Conservation (phyloP, 2,797 vertebrate genomes). For the Epinephelus coioides region DNA sequence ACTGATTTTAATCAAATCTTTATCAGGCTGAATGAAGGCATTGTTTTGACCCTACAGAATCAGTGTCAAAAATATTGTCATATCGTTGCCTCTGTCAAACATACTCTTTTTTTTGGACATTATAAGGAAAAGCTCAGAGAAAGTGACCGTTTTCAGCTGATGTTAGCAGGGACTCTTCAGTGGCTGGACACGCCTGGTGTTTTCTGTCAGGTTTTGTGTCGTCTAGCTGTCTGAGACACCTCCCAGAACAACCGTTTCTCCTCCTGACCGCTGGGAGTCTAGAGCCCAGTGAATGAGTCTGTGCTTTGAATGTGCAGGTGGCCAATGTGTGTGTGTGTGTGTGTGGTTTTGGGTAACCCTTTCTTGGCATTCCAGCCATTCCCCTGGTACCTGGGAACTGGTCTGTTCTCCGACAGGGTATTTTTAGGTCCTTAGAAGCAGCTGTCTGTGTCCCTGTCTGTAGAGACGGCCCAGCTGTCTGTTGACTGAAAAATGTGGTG, state of each 20-base stretch:
- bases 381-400: constrained; percentile 81
- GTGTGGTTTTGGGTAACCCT: constrained; percentile 42
- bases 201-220: constrained; percentile 20
- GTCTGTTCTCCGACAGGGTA: constrained; percentile 63
- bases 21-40: neutral
- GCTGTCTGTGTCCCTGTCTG: constrained; percentile 65
- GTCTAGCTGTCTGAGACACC: constrained; percentile 22
- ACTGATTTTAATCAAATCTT: neutral
- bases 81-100: neutral
- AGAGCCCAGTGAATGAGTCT: neutral
- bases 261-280: too few species aligned
- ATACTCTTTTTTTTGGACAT: neutral
- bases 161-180: neutral
- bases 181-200: neutral
- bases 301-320: constrained; percentile 5
- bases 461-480: constrained; percentile 37
- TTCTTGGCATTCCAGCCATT: constrained; percentile 72
- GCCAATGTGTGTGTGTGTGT: neutral
- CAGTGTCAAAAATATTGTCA: neutral
- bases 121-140: neutral
- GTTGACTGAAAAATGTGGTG: constrained; percentile 50
- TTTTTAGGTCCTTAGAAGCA: constrained; percentile 76
- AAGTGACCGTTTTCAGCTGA: neutral
- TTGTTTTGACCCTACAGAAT: neutral
- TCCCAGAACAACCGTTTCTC: constrained; percentile 2